phyloP scores from a whole-genome alignment of 2,797 vertebrate genomes.

The Pogonophryne albipinna region DNA sequence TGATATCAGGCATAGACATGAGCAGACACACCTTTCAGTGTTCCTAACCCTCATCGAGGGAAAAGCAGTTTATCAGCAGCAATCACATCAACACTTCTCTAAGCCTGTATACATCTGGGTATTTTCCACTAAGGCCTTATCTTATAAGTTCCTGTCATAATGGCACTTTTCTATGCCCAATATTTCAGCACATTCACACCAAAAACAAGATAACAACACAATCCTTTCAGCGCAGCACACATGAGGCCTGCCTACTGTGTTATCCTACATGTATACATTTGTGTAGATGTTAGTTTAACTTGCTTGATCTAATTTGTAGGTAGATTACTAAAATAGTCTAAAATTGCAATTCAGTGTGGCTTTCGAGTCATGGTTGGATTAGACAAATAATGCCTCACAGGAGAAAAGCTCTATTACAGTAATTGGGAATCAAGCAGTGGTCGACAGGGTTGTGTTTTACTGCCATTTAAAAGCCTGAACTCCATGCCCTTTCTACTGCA shows the following conservation, averaged over 20 bases:
- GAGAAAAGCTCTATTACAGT: conserved; percentile 2
- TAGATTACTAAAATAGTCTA: not conserved
- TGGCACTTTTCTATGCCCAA: conserved; percentile 14
- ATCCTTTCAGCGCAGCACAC: conserved; percentile 15
- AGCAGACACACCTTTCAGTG: conserved; percentile 75
- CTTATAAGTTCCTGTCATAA: conserved; percentile 41
- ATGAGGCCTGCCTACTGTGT: not conserved
- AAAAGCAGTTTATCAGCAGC: conserved; percentile 41
- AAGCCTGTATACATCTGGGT: not conserved
- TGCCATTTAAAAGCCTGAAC: conserved; percentile 12
- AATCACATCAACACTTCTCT: conserved; percentile 6
- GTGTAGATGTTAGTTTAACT: conserved; percentile 14
- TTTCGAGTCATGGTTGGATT: not conserved
- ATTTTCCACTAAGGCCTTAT: conserved; percentile 34
- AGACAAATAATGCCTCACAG: not conserved
- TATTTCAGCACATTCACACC: conserved; percentile 55
- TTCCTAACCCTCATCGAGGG: conserved; percentile 47
- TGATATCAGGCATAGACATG: conserved; percentile 76
- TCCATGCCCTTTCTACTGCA: not conserved
- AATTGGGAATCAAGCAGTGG: conserved; percentile 3
- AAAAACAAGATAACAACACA: conserved; percentile 30
- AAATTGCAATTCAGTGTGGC: not conserved
- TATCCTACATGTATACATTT: conserved; percentile 1
- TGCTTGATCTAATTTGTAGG: not conserved
- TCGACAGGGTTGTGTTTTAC: conserved; percentile 11